Evolutionary conservation across 2,113 vertebrate species (phyloP).

Genomic region (Arizona elegans): DNA sequence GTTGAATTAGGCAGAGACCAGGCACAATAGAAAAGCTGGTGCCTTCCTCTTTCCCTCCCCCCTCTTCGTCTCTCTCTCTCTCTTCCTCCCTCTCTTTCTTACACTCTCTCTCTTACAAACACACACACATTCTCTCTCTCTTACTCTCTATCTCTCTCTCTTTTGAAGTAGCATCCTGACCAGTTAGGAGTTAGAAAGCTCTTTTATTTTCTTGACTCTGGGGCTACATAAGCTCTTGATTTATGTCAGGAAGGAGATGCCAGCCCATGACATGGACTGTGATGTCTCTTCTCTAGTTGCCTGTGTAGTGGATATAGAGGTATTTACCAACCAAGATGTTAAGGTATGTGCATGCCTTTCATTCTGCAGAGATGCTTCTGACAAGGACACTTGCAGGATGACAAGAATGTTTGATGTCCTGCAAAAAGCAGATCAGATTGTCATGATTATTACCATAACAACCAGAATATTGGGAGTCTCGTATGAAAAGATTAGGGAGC

Average conservation of each 20-base stretch:
- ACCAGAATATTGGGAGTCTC: slow-evolving; percentile 23
- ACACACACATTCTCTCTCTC: not conserved
- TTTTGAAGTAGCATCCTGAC: slow-evolving; percentile 30
- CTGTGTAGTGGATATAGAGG: slow-evolving; percentile 80
- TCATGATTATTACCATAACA: slow-evolving; percentile 35
- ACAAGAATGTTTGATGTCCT: slow-evolving; percentile 37
- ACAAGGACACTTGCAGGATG: slow-evolving; percentile 54
- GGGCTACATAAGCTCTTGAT: slow-evolving; percentile 55
- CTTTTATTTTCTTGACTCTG: slow-evolving; percentile 25
- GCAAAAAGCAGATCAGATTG: slow-evolving; percentile 34
- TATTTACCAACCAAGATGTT: slow-evolving; percentile 80
- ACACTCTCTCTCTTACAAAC: not conserved
- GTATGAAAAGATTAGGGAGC: slow-evolving; percentile 36
- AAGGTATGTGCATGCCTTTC: slow-evolving; percentile 73
- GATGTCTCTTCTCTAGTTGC: slow-evolving; percentile 81
- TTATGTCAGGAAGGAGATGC: slow-evolving; percentile 71
- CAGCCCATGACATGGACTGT: slow-evolving; percentile 81
- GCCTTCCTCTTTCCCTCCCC: not conserved
- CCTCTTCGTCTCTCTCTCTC: not conserved
- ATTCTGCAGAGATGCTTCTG: slow-evolving; percentile 41
- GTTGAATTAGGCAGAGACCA: slow-evolving; percentile 45
- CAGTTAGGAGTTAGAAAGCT: slow-evolving; percentile 9
- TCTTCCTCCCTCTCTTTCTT: not conserved
- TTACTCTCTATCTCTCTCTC: not conserved
- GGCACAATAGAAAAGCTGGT: slow-evolving; percentile 55